Base-by-base conservation (phyloP, 2,888 invertebrate species). In the Euphydryas editha region DNA sequence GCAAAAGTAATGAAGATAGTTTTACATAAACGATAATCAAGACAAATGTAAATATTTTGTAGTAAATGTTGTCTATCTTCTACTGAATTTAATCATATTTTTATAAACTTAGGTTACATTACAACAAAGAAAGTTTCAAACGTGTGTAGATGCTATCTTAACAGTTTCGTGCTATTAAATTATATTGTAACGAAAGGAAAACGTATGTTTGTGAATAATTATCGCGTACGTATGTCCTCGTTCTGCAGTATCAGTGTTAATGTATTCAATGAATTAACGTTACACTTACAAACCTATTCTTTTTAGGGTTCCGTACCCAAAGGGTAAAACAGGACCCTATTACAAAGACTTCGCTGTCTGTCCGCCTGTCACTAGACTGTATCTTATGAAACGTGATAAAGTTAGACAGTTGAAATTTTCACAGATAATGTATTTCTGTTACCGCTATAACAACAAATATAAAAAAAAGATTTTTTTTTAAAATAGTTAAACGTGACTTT, bases 221-320 rank as follows among this genome's bases (percentile, higher is more conserved):
- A 82, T 80, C 80, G 75, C 73, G 67, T 74, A 75, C 73, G 78
- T 72, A 77, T 79, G 84, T 73, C 78, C 82, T 73, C 79, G 77
- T 78, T 82, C 70, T 65, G 69, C 67, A 74, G 57, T 81, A 80
- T 65, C 68, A 64, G 37, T 24, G 78, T 81, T 78, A 79, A 80
- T 83, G 81, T 80, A 76, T 75, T 76, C 78, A 77, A 75, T 78
- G 71, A 76, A 75, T 76, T 77, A 75, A 72, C 75, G 75, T 42
- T 44, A 62, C 49, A 65, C 73, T 73, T 72, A 73, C 58, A 54
- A 65, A 49, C 67, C 46, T 67, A 36, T 63, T 47, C 66, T 67
- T 69, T n/a, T n/a, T n/a, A n/a, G n/a, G n/a, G n/a, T n/a, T n/a
- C n/a, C n/a, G n/a, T n/a, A n/a, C n/a, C n/a, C n/a, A n/a, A n/a